A percentile compares a stretch with the other conserved stretches of the same genome.
Conservation (phyloP, 2,113 vertebrate species). For the Tupaia chinensis region DNA sequence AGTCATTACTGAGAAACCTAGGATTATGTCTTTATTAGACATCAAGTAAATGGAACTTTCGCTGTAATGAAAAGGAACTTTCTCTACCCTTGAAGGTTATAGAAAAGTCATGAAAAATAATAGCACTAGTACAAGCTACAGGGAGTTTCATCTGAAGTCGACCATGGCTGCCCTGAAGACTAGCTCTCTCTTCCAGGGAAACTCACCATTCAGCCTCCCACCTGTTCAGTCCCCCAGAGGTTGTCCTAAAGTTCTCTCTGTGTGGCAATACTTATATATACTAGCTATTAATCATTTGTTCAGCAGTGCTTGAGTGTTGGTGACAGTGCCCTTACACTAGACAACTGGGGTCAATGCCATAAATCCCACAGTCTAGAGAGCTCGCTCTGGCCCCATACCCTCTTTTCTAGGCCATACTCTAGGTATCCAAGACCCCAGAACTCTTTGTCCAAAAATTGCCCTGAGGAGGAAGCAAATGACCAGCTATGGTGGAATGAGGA, state of each 20-base stretch:
- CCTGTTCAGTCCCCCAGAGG: not conserved
- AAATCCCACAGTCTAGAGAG: not conserved
- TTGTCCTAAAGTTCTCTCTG: not conserved
- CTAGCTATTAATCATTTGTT: not conserved
- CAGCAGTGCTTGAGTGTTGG: not conserved
- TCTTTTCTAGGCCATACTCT: not conserved
- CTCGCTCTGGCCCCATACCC: not conserved
- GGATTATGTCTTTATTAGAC: not conserved
- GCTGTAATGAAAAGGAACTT: not conserved
- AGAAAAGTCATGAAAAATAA: not conserved
- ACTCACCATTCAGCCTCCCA: not conserved
- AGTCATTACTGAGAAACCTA: not conserved
- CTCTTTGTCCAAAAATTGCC: not conserved
- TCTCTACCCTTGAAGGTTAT: slow-evolving; percentile 16
- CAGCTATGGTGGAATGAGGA: not conserved
- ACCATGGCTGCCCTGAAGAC: not conserved
- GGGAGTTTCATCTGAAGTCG: not conserved
- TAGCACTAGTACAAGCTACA: not conserved
- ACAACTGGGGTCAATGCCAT: not conserved
- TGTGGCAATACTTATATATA: not conserved
- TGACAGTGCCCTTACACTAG: not conserved
- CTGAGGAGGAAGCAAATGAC: not conserved
- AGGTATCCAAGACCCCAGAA: not conserved
- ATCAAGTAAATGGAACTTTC: slow-evolving; percentile 7
- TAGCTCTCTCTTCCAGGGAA: not conserved